phyloP scores from a whole-genome alignment of 2,888 invertebrate species.

The Saturnia pavonia region DNA sequence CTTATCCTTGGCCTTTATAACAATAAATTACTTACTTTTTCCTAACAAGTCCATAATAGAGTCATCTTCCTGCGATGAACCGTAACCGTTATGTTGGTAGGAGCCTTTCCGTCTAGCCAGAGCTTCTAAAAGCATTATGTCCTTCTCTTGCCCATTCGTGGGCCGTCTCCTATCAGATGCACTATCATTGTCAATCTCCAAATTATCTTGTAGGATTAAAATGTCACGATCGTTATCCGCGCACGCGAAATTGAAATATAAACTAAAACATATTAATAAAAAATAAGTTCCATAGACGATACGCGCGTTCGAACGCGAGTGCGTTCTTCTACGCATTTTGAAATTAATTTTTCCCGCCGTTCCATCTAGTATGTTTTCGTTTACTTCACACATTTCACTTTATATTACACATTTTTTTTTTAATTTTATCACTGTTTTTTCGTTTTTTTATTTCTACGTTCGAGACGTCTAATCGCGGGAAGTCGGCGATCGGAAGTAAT shows the following conservation, averaged over 20 bases:
- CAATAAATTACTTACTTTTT: slow-evolving; percentile 86
- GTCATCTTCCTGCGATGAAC: slow-evolving; percentile 81
- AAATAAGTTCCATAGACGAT: slow-evolving; percentile 30
- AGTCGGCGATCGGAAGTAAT: slow-evolving; percentile 69
- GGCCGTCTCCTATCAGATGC: slow-evolving; percentile 75
- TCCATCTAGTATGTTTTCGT: slow-evolving; percentile 46
- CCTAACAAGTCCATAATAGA: slow-evolving; percentile 92
- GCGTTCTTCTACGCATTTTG: slow-evolving; percentile 61
- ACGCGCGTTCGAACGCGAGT: slow-evolving; percentile 20
- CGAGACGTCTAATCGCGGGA: slow-evolving; percentile 62
- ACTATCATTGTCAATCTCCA: slow-evolving; percentile 58
- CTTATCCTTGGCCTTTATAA: no score
- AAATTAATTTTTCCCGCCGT: slow-evolving; percentile 58
- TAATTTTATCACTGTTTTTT: slow-evolving; percentile 28
- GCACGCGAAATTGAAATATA: slow-evolving; percentile 48
- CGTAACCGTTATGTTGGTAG: slow-evolving; percentile 60
- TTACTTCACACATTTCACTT: slow-evolving; percentile 52
- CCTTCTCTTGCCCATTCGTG: slow-evolving; percentile 87
- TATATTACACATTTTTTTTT: slow-evolving; percentile 43
- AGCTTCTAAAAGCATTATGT: slow-evolving; percentile 87
- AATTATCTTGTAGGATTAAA: slow-evolving; percentile 69
- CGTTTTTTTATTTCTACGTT: slow-evolving; percentile 34
- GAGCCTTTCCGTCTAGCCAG: slow-evolving; percentile 85
- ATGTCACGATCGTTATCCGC: slow-evolving; percentile 71
- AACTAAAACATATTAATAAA: slow-evolving; percentile 41